phyloP scores from a whole-genome alignment of 2,113 vertebrate species.

The Laterallus jamaicensis region DNA sequence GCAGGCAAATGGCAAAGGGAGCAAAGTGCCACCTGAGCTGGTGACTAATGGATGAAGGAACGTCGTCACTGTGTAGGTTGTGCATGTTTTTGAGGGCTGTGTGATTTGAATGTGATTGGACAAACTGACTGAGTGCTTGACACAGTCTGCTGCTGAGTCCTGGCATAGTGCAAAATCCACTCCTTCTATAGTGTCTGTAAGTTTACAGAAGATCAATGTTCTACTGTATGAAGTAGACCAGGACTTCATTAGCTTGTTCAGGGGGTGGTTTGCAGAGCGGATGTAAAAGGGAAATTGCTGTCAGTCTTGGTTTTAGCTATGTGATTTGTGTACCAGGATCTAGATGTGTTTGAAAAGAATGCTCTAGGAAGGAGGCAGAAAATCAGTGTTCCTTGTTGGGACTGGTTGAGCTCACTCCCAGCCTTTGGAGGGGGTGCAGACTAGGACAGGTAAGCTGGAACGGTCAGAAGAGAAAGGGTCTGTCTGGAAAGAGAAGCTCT shows the following conservation, averaged over 20 bases:
- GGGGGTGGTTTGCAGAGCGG: neutral
- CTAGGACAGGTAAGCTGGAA: neutral
- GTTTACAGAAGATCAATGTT: neutral
- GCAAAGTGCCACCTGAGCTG: accelerated
- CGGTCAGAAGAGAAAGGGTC: neutral
- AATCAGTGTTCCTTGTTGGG: neutral
- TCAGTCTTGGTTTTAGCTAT: neutral
- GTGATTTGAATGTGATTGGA: neutral
- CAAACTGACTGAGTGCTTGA: neutral
- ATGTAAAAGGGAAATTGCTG: neutral
- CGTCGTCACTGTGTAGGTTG: neutral
- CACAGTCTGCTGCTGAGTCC: neutral
- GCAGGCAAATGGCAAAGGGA: neutral
- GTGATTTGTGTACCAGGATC: neutral
- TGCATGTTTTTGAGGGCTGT: neutral
- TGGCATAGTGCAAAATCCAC: neutral
- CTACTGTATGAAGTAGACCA: neutral
- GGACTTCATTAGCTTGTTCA: neutral
- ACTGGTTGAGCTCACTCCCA: neutral
- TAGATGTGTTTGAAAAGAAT: neutral
- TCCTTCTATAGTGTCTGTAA: neutral
- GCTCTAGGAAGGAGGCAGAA: neutral
- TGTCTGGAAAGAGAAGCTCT: neutral
- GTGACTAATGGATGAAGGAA: neutral
- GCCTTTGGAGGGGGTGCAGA: neutral